Conservation (phyloP, 2,113 vertebrate species). For the Campylomormyrus numenius region DNA sequence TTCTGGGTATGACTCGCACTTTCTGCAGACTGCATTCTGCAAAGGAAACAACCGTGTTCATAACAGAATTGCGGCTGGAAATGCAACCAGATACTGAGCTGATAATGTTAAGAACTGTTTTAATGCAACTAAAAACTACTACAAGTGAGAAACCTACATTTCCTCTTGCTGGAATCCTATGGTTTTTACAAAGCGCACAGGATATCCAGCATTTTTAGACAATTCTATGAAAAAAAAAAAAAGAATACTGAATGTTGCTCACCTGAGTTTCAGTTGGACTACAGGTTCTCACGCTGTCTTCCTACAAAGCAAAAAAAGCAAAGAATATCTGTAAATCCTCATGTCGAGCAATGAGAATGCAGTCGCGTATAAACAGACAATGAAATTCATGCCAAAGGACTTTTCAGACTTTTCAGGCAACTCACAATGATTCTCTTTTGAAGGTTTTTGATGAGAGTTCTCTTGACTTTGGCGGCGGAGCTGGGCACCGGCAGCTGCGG, state of each 20-base stretch:
- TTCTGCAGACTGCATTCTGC: not conserved
- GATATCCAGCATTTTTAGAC: not conserved
- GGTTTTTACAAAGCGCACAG: not conserved
- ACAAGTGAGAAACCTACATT: not conserved
- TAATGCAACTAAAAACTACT: not conserved
- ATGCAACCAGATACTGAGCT: not conserved
- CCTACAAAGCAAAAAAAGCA: not conserved
- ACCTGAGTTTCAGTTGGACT: not conserved
- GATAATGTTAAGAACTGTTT: not conserved
- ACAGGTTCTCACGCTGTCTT: not conserved
- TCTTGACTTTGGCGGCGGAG: not conserved
- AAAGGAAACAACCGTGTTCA: not conserved
- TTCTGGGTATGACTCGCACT: not conserved
- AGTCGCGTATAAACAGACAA: not conserved
- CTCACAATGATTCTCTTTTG: constrained; percentile 1
- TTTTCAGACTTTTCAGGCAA: not conserved
- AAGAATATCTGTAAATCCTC: not conserved
- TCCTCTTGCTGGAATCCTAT: not conserved
- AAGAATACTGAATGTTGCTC: not conserved
- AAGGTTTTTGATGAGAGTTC: not conserved
- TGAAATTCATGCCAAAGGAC: not conserved
- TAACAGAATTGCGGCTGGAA: not conserved
- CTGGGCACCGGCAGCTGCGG: not conserved
- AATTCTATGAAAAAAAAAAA: not conserved
- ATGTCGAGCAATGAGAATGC: not conserved